A percentile compares a stretch with the other conserved stretches of the same genome.
Evolutionary conservation across 1,140 invertebrate genomes (phyloP).

Genomic region (Apis laboriosa): DNA sequence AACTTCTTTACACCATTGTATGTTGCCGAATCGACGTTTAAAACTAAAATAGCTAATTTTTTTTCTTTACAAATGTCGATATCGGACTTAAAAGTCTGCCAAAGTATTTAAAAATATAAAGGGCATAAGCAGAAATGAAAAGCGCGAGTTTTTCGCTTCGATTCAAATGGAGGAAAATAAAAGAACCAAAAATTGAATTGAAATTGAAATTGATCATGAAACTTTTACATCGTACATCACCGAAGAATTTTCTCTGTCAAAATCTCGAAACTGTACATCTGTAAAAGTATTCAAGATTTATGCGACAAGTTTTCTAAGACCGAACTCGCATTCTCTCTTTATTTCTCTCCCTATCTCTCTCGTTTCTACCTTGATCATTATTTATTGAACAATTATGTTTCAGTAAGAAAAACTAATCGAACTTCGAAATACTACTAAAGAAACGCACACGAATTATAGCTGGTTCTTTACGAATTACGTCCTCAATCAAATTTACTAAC

Average conservation of each 20-base stretch:
- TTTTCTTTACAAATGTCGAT: background rate
- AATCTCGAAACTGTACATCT: background rate
- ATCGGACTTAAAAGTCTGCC: background rate
- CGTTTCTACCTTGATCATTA: background rate
- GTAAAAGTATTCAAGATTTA: background rate
- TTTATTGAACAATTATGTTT: background rate
- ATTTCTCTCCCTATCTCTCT: background rate
- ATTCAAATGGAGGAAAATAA: background rate
- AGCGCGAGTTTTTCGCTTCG: background rate
- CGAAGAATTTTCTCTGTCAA: background rate
- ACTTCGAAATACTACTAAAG: background rate
- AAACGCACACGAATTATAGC: slow-evolving; percentile 15
- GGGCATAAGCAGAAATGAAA: background rate
- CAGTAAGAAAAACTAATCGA: background rate
- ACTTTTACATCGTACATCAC: background rate
- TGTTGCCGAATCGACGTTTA: background rate
- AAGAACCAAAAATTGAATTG: background rate
- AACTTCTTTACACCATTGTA: too few relatives aligned
- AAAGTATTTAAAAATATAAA: background rate
- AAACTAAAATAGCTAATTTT: background rate
- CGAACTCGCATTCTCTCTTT: background rate
- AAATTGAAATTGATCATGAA: background rate
- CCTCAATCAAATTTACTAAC: slow-evolving; percentile 69
- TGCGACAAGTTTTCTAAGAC: background rate
- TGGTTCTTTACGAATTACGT: slow-evolving; percentile 27